Percentiles rank a stretch among this genome's conserved stretches.
Conservation (phyloP, 1,140 invertebrate genomes). For the Saccostrea glomerata region DNA sequence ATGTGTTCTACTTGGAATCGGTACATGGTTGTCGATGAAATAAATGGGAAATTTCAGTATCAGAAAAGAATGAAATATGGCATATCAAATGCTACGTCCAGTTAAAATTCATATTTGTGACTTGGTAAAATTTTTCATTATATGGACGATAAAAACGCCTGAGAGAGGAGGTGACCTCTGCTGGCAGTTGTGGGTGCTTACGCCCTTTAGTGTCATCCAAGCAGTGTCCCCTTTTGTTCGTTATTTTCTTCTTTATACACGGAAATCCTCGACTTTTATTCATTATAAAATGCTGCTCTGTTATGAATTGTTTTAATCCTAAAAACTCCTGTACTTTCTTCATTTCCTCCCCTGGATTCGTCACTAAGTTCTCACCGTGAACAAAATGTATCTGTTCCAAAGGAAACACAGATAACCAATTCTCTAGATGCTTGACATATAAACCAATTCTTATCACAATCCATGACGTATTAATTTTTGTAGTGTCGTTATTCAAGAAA, state of each 20-base stretch:
- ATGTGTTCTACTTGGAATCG: neutral
- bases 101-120: constrained; percentile 5
- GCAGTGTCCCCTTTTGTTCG: constrained; percentile 90
- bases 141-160: constrained; percentile 94
- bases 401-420: constrained; percentile 93
- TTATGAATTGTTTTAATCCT: constrained; percentile 89
- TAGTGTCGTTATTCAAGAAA: constrained; percentile 84
- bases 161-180: constrained; percentile 86
- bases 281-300: constrained; percentile 95
- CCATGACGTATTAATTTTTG: constrained; percentile 90
- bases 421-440: constrained; percentile 89
- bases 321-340: constrained; percentile 92
- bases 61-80: neutral
- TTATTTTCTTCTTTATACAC: constrained; percentile 89
- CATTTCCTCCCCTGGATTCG: constrained; percentile 92
- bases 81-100: neutral
- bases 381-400: constrained; percentile 92
- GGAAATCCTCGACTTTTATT: constrained; percentile 96
- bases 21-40: neutral
- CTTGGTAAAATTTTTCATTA: constrained; percentile 92
- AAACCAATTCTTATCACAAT: constrained; percentile 91
- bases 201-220: constrained; percentile 95
- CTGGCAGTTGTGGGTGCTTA: constrained; percentile 91
- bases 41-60: neutral
- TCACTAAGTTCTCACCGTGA: constrained; percentile 92